These are phyloP conservation scores for Poecilia velifera DNA, from an alignment of 2,797 vertebrate genomes.

Conservation along the genomic window DNA sequence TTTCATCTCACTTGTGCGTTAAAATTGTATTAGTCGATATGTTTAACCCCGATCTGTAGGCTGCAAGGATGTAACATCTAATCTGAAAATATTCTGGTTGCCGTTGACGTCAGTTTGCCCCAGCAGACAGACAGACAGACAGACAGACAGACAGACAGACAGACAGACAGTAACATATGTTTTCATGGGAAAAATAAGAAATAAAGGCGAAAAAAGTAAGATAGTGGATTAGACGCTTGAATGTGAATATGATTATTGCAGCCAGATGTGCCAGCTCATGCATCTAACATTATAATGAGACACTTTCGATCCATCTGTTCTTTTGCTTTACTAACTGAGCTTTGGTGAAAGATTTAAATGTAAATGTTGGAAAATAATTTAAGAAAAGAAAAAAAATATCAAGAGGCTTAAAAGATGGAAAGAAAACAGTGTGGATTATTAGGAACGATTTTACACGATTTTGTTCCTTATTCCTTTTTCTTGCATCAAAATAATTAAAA, in stretches of 20 bases:
- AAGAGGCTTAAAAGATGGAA: neutral
- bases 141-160: neutral
- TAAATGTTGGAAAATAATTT: neutral
- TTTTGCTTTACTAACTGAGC: constrained; percentile 11
- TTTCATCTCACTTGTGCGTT: neutral
- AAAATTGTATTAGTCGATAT: neutral
- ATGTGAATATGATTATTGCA: constrained; percentile 36
- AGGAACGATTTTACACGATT: neutral
- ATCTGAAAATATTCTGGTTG: constrained; percentile 1
- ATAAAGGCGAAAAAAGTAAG: constrained; percentile 5
- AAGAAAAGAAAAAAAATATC: neutral
- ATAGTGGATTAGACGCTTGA: constrained; percentile 27
- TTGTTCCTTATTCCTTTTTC: neutral
- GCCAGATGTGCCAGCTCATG: constrained; percentile 49
- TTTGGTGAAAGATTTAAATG: neutral
- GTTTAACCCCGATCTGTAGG: neutral
- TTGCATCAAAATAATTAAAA: neutral
- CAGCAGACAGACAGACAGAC: neutral
- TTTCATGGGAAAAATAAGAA: constrained; percentile 3
- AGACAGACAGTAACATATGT: neutral
- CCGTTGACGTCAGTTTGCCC: neutral
- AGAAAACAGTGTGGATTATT: neutral
- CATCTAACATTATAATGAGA: constrained; percentile 37
- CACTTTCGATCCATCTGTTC: constrained; percentile 43
- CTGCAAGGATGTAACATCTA: neutral